These are phyloP conservation scores for Vulpes vulpes DNA, from an alignment of 2,113 vertebrate species.

Conservation along the genomic window DNA sequence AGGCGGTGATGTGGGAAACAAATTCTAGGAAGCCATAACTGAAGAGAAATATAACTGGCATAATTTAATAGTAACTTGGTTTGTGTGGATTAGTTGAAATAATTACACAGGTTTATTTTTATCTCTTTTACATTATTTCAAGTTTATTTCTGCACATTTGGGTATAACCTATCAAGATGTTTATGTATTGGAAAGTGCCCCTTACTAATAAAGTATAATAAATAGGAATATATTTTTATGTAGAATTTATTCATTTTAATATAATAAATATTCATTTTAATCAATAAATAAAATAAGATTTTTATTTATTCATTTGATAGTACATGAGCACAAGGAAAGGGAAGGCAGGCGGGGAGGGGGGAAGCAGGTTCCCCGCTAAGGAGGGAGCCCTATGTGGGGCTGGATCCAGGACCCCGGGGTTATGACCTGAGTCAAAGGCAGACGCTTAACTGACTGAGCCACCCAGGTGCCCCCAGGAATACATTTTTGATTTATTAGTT, in stretches of 20 bases:
- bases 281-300: no score
- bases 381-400: no score
- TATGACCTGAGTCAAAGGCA: no score
- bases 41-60: neutral
- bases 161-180: slow-evolving; percentile 32
- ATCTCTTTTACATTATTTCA: neutral
- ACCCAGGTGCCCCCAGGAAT: neutral
- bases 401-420: no score
- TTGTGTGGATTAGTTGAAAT: slow-evolving; percentile 28
- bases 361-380: no score
- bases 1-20: neutral
- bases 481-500: slow-evolving; percentile 43
- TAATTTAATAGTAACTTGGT: neutral
- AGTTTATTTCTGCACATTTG: neutral
- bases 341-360: no score
- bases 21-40: neutral
- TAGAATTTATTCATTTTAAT: no score
- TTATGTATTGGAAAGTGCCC: slow-evolving; percentile 44
- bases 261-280: no score
- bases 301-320: no score
- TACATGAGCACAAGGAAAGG: no score
- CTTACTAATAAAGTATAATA: slow-evolving; percentile 33
- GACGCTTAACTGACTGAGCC: no score
- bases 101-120: neutral
- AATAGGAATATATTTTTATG: slow-evolving; percentile 19